Conservation (phyloP, 2,113 vertebrate genomes). For the Numenius arquata region DNA sequence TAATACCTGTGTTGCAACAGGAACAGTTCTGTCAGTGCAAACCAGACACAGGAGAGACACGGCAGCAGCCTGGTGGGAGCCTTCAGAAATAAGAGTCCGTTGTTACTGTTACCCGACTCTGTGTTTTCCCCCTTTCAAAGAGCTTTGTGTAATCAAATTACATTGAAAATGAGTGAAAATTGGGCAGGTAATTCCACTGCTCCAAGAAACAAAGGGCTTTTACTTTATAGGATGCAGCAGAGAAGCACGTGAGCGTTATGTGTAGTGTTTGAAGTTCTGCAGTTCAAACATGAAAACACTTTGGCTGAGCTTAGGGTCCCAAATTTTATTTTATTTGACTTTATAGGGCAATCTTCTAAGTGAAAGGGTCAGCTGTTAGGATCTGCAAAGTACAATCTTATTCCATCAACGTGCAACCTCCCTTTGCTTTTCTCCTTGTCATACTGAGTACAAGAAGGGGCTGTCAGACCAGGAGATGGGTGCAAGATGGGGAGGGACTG, state of each 20-base stretch:
- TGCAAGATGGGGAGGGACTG: neutral
- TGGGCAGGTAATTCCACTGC: neutral
- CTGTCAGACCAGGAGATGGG: neutral
- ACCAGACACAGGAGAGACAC: rapidly evolving
- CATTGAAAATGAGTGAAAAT: neutral
- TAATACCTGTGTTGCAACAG: neutral
- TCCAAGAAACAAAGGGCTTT: neutral
- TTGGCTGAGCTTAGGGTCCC: neutral
- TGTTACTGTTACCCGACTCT: too few relatives aligned
- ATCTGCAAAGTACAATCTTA: neutral
- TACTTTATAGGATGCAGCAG: neutral
- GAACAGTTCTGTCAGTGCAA: neutral
- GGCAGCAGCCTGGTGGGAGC: neutral
- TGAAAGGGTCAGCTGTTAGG: neutral
- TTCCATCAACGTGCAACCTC: neutral
- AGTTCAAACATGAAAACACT: neutral
- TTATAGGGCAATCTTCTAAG: neutral
- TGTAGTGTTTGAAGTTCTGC: neutral
- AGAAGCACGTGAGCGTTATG: neutral
- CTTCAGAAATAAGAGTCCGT: rapidly evolving
- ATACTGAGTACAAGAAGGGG: neutral
- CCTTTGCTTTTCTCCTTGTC: neutral
- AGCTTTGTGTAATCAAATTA: neutral
- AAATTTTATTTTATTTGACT: neutral
- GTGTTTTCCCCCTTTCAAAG: neutral